Base-by-base conservation (phyloP, 1,140 invertebrate species). In the Lycorma delicatula region DNA sequence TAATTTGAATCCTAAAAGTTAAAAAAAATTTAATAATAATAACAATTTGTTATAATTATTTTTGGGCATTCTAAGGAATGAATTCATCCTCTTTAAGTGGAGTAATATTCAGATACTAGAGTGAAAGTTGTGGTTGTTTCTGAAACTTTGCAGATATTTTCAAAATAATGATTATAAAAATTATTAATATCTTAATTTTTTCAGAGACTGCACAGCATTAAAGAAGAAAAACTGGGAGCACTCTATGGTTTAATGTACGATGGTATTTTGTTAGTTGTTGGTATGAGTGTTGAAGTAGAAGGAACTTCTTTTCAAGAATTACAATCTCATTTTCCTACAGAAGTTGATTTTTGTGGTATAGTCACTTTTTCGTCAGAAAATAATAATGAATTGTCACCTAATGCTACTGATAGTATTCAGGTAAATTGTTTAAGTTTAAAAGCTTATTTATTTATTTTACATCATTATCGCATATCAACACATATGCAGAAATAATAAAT, bases 221-320 rank as follows among this genome's bases (percentile, higher is more conserved):
- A 79, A 62, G 70, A 79, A 58, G 75, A 77, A 52, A 77, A 72
- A 62, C 79, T 75, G 68, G 86, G 85, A 59, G 82, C 82, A 67
- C 71, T 89, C 41, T 88, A 83, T 70, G 86, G 86, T 34, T 77
- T 86, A 44, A 81, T 87, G 69, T 81, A 83, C 64, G 79, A 88
- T 67, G 79, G 83, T 58, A 82, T 79, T 20, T 68, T 86, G 49
- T 75, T 82, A 31, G 77, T 88, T 16, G 67, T 87, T 47, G 82
- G 82, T 53, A 77, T 85, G 54, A 81, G 67, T 31, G 44, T 74
- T 41, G 70, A 78, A 66, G 73, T 74, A 64, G 71, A 77, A 31
- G 46, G 34, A 7, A 22, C 47, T 3, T 50, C 47, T 12, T 79
- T 67, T 77, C 68, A 63, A 74, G 78, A 51, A 55, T 70, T 86